Conservation (phyloP, 2,113 vertebrate species). For the Urocynchramus pylzowi region DNA sequence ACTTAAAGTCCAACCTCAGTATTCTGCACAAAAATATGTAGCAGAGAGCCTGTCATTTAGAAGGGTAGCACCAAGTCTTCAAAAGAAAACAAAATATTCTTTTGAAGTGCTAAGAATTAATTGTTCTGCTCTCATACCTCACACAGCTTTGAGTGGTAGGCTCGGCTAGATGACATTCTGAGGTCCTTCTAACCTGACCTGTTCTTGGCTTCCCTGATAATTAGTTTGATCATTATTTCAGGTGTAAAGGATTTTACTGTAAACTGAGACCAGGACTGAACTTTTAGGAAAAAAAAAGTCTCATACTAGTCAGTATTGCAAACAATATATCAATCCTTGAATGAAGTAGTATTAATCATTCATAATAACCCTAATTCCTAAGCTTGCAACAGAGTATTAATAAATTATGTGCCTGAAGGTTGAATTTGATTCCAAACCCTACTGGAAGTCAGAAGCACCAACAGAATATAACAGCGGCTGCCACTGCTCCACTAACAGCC, state of each 20-base stretch:
- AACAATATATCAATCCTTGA: background rate
- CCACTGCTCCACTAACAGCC: background rate
- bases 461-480: background rate
- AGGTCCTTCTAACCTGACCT: background rate
- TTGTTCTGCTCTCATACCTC: background rate
- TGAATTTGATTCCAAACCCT: background rate
- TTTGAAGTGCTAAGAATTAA: background rate
- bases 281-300: background rate
- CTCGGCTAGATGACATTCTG: background rate
- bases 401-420: background rate
- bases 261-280: background rate
- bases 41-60: background rate
- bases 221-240: background rate
- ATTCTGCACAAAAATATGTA: background rate
- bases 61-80: background rate
- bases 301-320: background rate
- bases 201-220: background rate
- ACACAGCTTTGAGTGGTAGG: background rate
- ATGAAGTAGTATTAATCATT: background rate
- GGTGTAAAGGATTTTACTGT: background rate
- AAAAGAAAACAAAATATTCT: background rate
- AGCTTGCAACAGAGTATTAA: background rate
- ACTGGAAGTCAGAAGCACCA: background rate
- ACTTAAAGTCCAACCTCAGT: background rate
- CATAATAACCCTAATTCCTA: background rate